Evolutionary conservation across 1,140 invertebrate species (phyloP).

Genomic region (Philaenus spumarius): DNA sequence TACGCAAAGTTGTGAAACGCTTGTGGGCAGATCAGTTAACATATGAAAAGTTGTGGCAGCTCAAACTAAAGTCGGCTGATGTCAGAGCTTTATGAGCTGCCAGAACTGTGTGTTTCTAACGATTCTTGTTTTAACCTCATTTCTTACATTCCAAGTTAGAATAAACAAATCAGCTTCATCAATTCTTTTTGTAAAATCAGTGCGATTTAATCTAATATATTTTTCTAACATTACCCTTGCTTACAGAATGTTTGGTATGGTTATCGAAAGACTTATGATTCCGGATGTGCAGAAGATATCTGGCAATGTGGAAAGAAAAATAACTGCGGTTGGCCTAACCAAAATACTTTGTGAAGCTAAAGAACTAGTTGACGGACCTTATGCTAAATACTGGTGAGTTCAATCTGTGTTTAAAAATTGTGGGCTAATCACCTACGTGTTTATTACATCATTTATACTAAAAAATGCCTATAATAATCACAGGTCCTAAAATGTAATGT

Average conservation of each 20-base stretch:
- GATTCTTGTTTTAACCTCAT: slow-evolving; percentile 1
- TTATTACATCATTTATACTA: no score
- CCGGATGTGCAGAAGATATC: slow-evolving; percentile 80
- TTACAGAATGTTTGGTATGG: slow-evolving; percentile 89
- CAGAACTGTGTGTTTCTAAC: no score
- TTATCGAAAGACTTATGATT: slow-evolving; percentile 80
- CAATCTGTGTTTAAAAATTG: no score
- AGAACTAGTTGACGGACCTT: slow-evolving; percentile 54
- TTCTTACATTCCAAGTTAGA: neutral
- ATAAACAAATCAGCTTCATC: neutral
- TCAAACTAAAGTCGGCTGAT: no score
- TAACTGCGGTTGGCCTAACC: slow-evolving; percentile 80
- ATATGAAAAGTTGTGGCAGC: no score
- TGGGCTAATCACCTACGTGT: neutral
- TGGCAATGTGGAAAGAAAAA: slow-evolving; percentile 75
- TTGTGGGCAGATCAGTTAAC: no score
- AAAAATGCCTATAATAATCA: neutral
- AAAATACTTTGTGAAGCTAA: slow-evolving; percentile 75
- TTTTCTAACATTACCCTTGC: slow-evolving; percentile 17
- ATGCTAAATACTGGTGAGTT: slow-evolving; percentile 56
- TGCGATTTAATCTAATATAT: neutral
- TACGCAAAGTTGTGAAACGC: no score
- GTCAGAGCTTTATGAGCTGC: no score
- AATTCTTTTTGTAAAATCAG: neutral
- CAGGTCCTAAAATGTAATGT: neutral